Conservation (phyloP, 2,113 vertebrate species). For the Eptatretus burgeri region DNA sequence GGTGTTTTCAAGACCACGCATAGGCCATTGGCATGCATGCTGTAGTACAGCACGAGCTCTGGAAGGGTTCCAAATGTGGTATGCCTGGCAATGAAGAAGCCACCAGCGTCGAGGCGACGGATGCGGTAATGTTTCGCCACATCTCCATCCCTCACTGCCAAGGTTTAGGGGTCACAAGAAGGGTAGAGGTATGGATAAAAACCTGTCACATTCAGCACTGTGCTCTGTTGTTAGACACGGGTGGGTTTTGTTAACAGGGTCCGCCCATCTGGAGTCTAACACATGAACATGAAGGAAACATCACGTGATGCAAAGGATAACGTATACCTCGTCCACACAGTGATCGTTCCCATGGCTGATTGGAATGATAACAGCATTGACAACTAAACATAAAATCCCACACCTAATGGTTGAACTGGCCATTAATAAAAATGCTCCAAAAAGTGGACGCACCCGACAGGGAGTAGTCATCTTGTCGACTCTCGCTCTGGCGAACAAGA, state of each 20-base stretch:
- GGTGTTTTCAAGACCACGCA: conserved; percentile 32
- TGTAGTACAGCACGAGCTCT: conserved; percentile 37
- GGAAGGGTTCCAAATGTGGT: conserved; percentile 26
- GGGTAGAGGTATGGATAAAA: too few relatives aligned
- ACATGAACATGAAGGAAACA: too few relatives aligned
- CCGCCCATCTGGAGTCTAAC: too few relatives aligned
- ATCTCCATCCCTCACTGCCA: conserved; percentile 29
- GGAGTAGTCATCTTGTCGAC: background rate
- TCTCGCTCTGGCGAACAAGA: conserved; percentile 1
- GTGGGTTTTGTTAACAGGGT: too few relatives aligned
- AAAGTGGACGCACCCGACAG: background rate
- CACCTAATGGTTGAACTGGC: too few relatives aligned
- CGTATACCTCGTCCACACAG: too few relatives aligned
- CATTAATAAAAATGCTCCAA: background rate
- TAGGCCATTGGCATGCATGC: conserved; percentile 25
- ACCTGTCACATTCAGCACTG: too few relatives aligned
- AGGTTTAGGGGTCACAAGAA: conserved; percentile 7
- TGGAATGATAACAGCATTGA: too few relatives aligned
- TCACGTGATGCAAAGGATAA: too few relatives aligned
- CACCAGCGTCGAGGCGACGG: conserved; percentile 20
- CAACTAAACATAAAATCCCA: too few relatives aligned
- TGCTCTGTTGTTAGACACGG: too few relatives aligned
- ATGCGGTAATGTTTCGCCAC: conserved; percentile 66
- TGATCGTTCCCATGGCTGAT: too few relatives aligned
- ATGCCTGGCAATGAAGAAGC: conserved; percentile 24